Base-by-base conservation (phyloP, 1,140 invertebrate genomes). In the Chionoecetes opilio region DNA sequence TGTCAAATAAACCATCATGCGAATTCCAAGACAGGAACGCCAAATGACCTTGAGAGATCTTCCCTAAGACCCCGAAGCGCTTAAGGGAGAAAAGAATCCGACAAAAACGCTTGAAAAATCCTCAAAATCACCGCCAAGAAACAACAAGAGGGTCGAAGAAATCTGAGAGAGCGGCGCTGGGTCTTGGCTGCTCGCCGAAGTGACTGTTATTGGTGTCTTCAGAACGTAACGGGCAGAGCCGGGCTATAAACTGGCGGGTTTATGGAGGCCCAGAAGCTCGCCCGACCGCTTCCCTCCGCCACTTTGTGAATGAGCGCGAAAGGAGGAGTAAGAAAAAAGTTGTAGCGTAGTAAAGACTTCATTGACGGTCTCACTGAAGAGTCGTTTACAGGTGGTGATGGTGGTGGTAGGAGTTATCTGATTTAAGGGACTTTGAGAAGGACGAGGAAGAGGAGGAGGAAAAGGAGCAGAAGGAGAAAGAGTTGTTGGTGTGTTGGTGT, bases 171-270 rank as follows among this genome's bases (percentile, higher is more conserved):
- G 89, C 9, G 29, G 41, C 34, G 46, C 21, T 26, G 21, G 41
- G 63, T 29, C 53, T 91, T 63, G 38, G 89, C 29, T 34, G 89
- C 89, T 75, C 46, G 31, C 38, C 88, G 38, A 90, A 75, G 89
- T 91, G 89, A 91, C 89, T 63, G 89, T 91, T 91, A 91, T 91
- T 91, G 89, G 89, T 91, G 89, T 91, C 89, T 91, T 91, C 89
- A 91, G 89, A 75, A 91, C 14, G 84, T 85, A 93, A 86, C 82
- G 82, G 82, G 92, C 34, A 31, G 41, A 29, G 37, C 91, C 31
- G 92, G 82, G 82, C 82, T 93, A 86, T 93, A 93, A 85, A 86
- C 3, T 41, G 63, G 21, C 53, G 21, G 35, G 82, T 41, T 84
- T 85, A 86, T 84, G 92, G 92, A 86, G 35, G 38, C n/a, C 41